Conservation (phyloP, 2,797 vertebrate species). For the Hippoglossus hippoglossus region DNA sequence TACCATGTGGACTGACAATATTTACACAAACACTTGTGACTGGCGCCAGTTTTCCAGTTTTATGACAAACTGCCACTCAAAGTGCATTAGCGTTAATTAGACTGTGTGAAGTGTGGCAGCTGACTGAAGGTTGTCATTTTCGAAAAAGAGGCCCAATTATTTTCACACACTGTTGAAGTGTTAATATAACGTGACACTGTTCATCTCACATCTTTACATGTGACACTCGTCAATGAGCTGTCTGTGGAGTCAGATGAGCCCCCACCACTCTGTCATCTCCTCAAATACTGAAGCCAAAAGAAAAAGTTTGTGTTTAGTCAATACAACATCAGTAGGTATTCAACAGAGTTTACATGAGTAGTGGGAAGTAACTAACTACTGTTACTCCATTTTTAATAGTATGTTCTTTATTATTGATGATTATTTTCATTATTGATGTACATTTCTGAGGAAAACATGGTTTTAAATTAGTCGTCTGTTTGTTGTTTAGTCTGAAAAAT, state of each 20-base stretch:
- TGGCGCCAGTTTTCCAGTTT: conserved; percentile 4
- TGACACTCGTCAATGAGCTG: conserved; percentile 14
- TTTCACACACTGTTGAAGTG: conserved; percentile 46
- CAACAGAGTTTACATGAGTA: no score
- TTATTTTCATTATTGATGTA: no score
- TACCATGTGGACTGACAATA: conserved; percentile 1
- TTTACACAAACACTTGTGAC: conserved; percentile 32
- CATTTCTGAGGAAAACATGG: no score
- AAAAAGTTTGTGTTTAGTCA: neutral
- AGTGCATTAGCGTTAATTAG: conserved; percentile 50
- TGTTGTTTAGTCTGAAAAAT: no score
- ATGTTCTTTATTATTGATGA: no score
- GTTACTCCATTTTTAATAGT: no score
- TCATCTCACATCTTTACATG: conserved; percentile 34
- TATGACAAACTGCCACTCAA: conserved; percentile 41
- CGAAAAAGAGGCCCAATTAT: conserved; percentile 40
- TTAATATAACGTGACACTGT: conserved; percentile 36
- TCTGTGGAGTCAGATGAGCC: conserved; percentile 13
- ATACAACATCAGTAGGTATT: neutral
- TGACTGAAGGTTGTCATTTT: conserved; percentile 42
- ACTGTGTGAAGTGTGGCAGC: conserved; percentile 19
- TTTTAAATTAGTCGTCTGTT: no score
- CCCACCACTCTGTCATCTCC: no score
- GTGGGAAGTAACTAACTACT: no score
- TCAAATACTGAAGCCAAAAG: no score